Base-by-base conservation (phyloP, 2,888 invertebrate genomes). In the Caenorhabditis zanzibari region DNA sequence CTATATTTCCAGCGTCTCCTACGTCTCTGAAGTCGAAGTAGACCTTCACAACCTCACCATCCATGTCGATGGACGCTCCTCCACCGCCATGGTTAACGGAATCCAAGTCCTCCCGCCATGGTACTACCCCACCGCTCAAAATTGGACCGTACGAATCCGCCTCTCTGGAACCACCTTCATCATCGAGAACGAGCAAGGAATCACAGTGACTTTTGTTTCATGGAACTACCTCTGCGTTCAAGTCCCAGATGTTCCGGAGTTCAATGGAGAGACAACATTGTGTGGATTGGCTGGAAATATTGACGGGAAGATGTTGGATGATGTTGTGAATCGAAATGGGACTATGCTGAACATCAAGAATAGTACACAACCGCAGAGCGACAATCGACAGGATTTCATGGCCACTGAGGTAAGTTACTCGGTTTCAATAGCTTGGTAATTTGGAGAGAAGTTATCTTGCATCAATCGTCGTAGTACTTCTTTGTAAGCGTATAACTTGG, bases 281-380 rank as follows among this genome's bases (percentile, higher is more conserved):
- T 90, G 90, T 56, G 90, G 90, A 44, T 49, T 90, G 52, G 88
- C 85, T 12, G 90, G 90, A 61, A 89, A 88, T 69, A 81, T 87
- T 19, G 88, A 90, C 66, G 84, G 84, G 47, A 83, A 81, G 44
- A 86, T 79, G 74, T 52, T 71, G 38, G 85, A 90, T 74, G 90
- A 90, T 54, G 84, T 87, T 19, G 76, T 75, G 4, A 68, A 79
- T 32, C 32, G 54, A 73, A 76, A 85, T 56, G 85, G 85, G 61
- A 73, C 81, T 2, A 64, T 81, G 5, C 49, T 81, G 54, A 74
- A 72, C 12, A 69, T 82, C 44, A 59, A 59, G 14, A 79, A 41
- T 10, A 47, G 35, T 19, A 61, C 66, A 19, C 72, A 69, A 41
- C 84, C 84, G 26, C 66, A 74, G 10, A 12, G 9, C 2, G 38